These are phyloP conservation scores for Chromis chromis DNA, from an alignment of 2,797 vertebrate species.

Conservation along the genomic window DNA sequence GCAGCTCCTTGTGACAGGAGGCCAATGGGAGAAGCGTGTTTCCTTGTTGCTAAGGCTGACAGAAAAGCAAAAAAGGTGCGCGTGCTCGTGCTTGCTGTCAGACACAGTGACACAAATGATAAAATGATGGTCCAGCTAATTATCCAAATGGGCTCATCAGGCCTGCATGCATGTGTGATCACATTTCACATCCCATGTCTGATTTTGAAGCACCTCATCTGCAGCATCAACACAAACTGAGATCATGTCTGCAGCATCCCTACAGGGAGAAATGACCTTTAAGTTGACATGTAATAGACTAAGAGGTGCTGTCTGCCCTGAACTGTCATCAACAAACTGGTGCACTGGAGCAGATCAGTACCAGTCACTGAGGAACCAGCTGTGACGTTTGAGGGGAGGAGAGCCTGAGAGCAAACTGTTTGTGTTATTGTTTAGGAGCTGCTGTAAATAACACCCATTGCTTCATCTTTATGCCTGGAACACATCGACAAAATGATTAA, in stretches of 20 bases:
- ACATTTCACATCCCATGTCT: not conserved
- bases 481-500: rapidly evolving
- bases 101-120: conserved; percentile 17
- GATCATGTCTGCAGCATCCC: conserved; percentile 9
- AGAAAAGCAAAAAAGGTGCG: conserved; percentile 1
- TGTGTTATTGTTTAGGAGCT: conserved; percentile 20
- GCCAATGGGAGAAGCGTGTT: conserved; percentile 65
- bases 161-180: not conserved
- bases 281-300: not conserved
- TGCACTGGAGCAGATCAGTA: conserved; percentile 30
- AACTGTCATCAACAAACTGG: conserved; percentile 1
- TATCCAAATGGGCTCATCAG: not conserved
- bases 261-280: conserved; percentile 14
- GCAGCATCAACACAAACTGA: not conserved
- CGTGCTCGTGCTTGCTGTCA: not conserved
- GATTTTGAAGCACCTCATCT: not conserved
- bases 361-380: conserved; percentile 45
- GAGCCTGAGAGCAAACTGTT: conserved; percentile 23
- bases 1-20: not conserved
- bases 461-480: not conserved
- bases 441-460: conserved; percentile 11
- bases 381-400: conserved; percentile 38
- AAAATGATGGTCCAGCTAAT: conserved; percentile 6
- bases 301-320: not conserved
- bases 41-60: conserved; percentile 79